Evolutionary conservation across 2,113 vertebrate species (phyloP).

Genomic region (Anhinga rufa): DNA sequence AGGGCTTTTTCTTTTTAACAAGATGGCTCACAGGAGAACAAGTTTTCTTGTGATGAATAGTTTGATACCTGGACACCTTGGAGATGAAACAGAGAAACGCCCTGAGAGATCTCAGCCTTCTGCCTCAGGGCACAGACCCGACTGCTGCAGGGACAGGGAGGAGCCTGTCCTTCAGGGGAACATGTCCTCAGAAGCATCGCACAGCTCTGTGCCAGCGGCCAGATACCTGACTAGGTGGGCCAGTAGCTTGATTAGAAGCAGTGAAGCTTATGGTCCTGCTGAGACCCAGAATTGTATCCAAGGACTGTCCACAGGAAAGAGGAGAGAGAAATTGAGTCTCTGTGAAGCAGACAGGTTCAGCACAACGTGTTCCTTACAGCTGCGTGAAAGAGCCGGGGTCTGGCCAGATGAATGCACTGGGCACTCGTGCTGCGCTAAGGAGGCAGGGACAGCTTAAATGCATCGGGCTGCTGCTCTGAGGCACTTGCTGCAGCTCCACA

Average conservation of each 20-base stretch:
- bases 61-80: not conserved
- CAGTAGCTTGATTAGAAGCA: not conserved
- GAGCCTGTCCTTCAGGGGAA: not conserved
- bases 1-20: too few relatives aligned
- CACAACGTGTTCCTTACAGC: not conserved
- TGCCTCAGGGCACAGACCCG: not conserved
- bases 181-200: not conserved
- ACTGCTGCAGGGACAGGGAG: not conserved
- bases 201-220: not conserved
- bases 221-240: not conserved
- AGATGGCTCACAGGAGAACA: not conserved
- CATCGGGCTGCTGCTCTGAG: not conserved
- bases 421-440: not conserved
- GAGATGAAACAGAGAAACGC: not conserved
- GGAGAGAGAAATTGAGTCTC: too few relatives aligned
- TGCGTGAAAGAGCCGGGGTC: not conserved
- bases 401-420: not conserved
- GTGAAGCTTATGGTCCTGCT: not conserved
- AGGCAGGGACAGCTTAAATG: not conserved
- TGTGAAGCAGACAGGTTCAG: not conserved
- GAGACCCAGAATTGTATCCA: not conserved
- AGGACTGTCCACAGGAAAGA: not conserved
- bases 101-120: not conserved
- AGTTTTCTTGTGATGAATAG: not conserved
- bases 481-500: not conserved